A percentile compares a stretch with the other conserved stretches of the same genome.
phyloP scores from a whole-genome alignment of 1,140 invertebrate species.

The Cotesia chilonis region DNA sequence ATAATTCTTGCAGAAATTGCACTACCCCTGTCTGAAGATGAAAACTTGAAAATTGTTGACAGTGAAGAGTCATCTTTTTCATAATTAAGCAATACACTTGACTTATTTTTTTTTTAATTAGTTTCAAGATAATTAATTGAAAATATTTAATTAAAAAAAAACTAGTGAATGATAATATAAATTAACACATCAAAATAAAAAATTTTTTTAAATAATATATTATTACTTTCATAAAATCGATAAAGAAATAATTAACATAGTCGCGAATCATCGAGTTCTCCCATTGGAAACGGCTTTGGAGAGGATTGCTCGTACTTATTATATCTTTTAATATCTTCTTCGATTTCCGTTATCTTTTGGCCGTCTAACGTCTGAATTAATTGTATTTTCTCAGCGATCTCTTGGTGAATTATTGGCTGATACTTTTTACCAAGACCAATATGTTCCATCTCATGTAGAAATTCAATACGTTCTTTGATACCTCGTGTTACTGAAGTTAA shows the following conservation, averaged over 20 bases:
- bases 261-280: conserved; percentile 50
- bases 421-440: conserved; percentile 64
- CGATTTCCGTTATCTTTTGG: conserved; percentile 46
- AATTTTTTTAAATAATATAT: too few species aligned
- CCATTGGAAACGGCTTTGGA: conserved; percentile 58
- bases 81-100: too few species aligned
- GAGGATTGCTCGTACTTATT: conserved; percentile 48
- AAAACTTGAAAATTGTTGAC: conserved; percentile 52
- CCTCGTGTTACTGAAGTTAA: conserved; percentile 55
- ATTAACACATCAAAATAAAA: too few species aligned
- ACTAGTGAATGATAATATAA: too few species aligned
- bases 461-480: conserved; percentile 63
- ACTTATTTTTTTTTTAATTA: too few species aligned
- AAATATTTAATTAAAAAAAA: too few species aligned
- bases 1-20: conserved; percentile 49
- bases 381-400: conserved; percentile 62
- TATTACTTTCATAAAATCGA: too few species aligned
- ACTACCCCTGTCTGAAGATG: conserved; percentile 48
- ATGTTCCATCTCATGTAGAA: conserved; percentile 62
- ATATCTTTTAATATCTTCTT: conserved; percentile 49
- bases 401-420: conserved; percentile 61
- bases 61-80: conserved; percentile 51
- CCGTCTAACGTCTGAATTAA: conserved; percentile 58
- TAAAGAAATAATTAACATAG: too few species aligned
- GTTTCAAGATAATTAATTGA: too few species aligned